Evolutionary conservation across 2,888 invertebrate genomes (phyloP).

Genomic region (Parnassius smintheus): DNA sequence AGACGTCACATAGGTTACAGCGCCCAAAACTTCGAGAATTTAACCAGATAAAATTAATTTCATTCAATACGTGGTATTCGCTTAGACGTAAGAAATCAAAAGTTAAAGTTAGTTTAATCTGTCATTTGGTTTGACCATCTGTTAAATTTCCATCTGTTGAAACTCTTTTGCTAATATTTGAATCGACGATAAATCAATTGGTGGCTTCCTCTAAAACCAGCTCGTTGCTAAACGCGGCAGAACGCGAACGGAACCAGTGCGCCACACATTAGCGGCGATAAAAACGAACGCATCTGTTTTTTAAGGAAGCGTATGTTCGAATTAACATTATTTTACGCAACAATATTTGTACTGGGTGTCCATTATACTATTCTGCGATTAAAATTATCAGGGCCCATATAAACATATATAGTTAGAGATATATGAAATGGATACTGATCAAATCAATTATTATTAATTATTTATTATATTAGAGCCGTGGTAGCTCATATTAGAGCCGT

Average conservation of each 20-base stretch:
- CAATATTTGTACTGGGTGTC: background rate
- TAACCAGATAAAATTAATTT: too few relatives aligned
- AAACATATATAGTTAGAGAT: too few relatives aligned
- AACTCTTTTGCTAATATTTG: constrained; percentile 18
- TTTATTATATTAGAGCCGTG: too few relatives aligned
- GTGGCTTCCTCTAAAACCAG: constrained; percentile 18
- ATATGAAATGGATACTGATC: too few relatives aligned
- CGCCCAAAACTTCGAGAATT: too few relatives aligned
- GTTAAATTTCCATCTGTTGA: constrained; percentile 3
- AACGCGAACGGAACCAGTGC: background rate
- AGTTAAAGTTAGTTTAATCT: too few relatives aligned
- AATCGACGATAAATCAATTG: constrained; percentile 21
- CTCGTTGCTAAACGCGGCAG: constrained; percentile 7
- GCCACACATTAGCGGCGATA: background rate
- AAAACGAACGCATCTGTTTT: constrained; percentile 6
- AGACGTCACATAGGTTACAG: too few relatives aligned
- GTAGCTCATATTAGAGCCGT: too few relatives aligned
- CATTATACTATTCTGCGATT: background rate
- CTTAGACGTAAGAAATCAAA: too few relatives aligned
- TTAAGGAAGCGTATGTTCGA: constrained; percentile 11
- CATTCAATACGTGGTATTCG: too few relatives aligned
- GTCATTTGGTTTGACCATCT: background rate
- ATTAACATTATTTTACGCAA: constrained; percentile 3
- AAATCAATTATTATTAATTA: too few relatives aligned
- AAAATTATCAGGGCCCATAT: too few relatives aligned